Conservation (phyloP, 1,140 invertebrate species). For the Aporrectodea caliginosa region DNA sequence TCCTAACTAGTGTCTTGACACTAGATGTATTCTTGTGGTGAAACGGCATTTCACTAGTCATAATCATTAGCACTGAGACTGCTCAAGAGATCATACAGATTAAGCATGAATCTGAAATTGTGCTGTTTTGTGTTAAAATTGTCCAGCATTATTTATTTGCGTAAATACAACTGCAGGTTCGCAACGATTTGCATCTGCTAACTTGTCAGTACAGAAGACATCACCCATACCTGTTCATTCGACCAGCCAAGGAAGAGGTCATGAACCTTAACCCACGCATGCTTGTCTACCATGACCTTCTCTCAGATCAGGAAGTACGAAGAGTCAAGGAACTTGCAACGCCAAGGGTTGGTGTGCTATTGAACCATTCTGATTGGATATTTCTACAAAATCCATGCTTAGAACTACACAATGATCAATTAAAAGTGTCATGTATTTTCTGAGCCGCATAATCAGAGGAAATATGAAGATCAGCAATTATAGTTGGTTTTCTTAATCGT, state of each 20-base stretch:
- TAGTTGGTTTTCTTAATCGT: no score
- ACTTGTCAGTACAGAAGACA: slow-evolving; percentile 73
- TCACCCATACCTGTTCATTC: slow-evolving; percentile 71
- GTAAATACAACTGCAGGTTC: no score
- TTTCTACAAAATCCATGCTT: no score
- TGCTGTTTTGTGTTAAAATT: not conserved
- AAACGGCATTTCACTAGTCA: no score
- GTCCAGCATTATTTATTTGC: no score
- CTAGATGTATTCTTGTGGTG: no score
- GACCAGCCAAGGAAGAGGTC: slow-evolving; percentile 87
- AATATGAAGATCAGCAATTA: no score
- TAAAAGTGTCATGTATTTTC: no score
- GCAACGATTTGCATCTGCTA: slow-evolving; percentile 54
- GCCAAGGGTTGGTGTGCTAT: slow-evolving; percentile 65
- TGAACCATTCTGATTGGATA: no score
- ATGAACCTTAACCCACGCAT: slow-evolving; percentile 78
- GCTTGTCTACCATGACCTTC: slow-evolving; percentile 82
- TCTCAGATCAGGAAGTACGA: slow-evolving; percentile 84
- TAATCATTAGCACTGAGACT: not conserved
- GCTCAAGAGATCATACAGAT: not conserved
- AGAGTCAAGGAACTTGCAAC: slow-evolving; percentile 79
- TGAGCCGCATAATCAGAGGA: no score
- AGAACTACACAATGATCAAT: no score
- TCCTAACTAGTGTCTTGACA: no score
- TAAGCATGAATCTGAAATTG: not conserved